These are phyloP conservation scores for Gryon sp. DNA, from an alignment of 1,140 invertebrate species.

Conservation along the genomic window DNA sequence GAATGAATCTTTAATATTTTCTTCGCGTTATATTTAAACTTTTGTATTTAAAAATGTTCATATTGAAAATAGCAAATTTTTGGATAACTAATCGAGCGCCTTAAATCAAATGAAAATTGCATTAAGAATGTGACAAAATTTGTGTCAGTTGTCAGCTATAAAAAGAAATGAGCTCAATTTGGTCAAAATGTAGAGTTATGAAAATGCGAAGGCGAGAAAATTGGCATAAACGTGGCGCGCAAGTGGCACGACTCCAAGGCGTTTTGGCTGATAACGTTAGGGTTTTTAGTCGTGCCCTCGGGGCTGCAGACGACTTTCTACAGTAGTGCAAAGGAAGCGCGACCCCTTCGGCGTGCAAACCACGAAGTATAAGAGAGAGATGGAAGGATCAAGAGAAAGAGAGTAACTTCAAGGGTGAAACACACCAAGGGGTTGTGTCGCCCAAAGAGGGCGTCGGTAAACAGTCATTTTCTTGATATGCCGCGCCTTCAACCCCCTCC, in stretches of 20 bases:
- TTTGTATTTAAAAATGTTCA: too few relatives aligned
- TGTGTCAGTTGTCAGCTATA: not conserved
- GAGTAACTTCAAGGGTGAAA: slow-evolving; percentile 33
- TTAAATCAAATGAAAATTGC: not conserved
- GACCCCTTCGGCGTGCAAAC: slow-evolving; percentile 46
- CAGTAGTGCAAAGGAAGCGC: slow-evolving; percentile 8
- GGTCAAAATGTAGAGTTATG: slow-evolving; percentile 37
- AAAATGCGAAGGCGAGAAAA: slow-evolving; percentile 47
- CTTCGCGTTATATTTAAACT: too few relatives aligned
- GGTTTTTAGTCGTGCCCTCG: slow-evolving; percentile 52
- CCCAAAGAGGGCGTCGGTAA: slow-evolving; percentile 63
- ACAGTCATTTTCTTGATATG: slow-evolving; percentile 69
- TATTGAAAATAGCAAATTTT: too few relatives aligned
- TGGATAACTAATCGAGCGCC: too few relatives aligned
- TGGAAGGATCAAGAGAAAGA: too few relatives aligned
- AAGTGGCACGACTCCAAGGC: slow-evolving; percentile 48
- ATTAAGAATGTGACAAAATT: not conserved
- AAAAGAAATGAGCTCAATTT: slow-evolving; percentile 14
- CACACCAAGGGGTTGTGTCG: slow-evolving; percentile 57
- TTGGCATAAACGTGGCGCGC: slow-evolving; percentile 40
- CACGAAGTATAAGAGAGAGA: too few relatives aligned
- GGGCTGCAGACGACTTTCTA: slow-evolving; percentile 47
- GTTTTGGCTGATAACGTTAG: slow-evolving; percentile 37
- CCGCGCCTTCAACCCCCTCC: slow-evolving; percentile 51
- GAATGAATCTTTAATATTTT: too few relatives aligned